A percentile compares a stretch with the other conserved stretches of the same genome.
Evolutionary conservation across 2,797 vertebrate genomes (phyloP).

Genomic region (Gobionotothen gibberifrons): DNA sequence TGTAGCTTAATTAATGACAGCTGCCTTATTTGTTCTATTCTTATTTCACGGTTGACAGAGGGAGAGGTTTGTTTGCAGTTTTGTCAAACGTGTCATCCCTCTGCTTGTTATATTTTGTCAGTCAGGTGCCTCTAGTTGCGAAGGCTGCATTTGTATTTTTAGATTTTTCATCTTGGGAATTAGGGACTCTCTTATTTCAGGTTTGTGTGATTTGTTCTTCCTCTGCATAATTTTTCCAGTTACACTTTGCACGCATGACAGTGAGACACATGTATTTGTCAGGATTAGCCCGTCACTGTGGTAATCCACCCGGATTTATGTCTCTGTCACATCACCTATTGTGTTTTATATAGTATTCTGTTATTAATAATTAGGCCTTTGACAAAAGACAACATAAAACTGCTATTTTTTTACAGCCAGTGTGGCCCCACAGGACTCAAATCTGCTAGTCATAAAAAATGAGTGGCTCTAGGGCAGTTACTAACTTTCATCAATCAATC

Average conservation of each 20-base stretch:
- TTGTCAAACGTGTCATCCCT: slow-evolving; percentile 23
- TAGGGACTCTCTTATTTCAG: slow-evolving; percentile 8
- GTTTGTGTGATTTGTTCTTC: slow-evolving; percentile 24
- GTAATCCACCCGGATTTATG: slow-evolving; percentile 39
- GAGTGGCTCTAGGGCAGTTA: neutral
- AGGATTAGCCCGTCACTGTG: slow-evolving; percentile 31
- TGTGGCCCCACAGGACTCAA: neutral
- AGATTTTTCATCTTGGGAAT: slow-evolving; percentile 28
- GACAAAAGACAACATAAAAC: neutral
- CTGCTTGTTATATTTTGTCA: slow-evolving; percentile 25
- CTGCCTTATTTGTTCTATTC: slow-evolving; percentile 40
- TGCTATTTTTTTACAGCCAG: neutral
- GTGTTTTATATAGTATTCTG: slow-evolving; percentile 14
- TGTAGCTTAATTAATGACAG: slow-evolving; percentile 53
- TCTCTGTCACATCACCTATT: slow-evolving; percentile 29
- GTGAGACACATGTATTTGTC: slow-evolving; percentile 14
- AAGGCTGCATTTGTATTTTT: slow-evolving; percentile 30
- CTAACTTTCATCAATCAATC: no score
- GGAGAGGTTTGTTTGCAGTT: slow-evolving; percentile 21
- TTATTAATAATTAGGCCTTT: slow-evolving; percentile 9
- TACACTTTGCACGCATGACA: slow-evolving; percentile 1
- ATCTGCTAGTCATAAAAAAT: neutral
- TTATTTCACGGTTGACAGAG: slow-evolving; percentile 32
- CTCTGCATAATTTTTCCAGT: slow-evolving; percentile 22
- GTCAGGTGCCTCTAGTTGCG: slow-evolving; percentile 30